Base-by-base conservation (phyloP, 1,140 invertebrate species). In the Euwallacea fornicatus region DNA sequence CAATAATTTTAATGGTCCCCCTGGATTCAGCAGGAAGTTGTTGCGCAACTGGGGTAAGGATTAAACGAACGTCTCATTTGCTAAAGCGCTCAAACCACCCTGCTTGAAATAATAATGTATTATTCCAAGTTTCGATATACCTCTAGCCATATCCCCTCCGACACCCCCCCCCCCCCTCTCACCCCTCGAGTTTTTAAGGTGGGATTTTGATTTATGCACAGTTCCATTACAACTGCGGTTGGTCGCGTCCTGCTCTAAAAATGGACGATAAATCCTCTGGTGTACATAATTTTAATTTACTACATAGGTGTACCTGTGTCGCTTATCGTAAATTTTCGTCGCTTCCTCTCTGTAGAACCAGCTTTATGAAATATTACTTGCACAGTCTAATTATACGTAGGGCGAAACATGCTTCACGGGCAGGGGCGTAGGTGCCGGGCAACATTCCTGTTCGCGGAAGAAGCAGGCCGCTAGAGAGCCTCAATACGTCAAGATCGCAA, bases 1-100 rank as follows among this genome's bases (percentile, higher is more conserved):
- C 63, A 65, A 65, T 65, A 65, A 65, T 65, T 65, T 65, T 65
- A 65, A 65, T 65, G 63, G 63, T 65, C 63, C 63, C 63, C 53
- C 42, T 13, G 63, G 63, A 65, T 65, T 65, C 41, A 42, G 15
- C 16, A 50, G 13, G 47, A 65, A 65, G 63, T 65, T 65, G 63
- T 65, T 65, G 53, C 63, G 63, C 54, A 54, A 53, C 47, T 55
- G 21, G 63, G 63, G n/a, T 41, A 65, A 54, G 63, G 63, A 53
- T 54, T 65, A 65, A 53, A 13, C 7, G 63, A 65, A 65, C 63
- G 63, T 65, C 44, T 65, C 47, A 63, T 65, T 54, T 65, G 33
- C 63, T 65, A 65, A 55, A 65, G 7, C 63, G 41, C 33, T 55
- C n/a, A 3, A 13, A 42, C 47, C 63, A 54, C 9, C 63, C 63